Base-by-base conservation (phyloP, 2,113 vertebrate genomes). In the Brachypteracias leptosomus region DNA sequence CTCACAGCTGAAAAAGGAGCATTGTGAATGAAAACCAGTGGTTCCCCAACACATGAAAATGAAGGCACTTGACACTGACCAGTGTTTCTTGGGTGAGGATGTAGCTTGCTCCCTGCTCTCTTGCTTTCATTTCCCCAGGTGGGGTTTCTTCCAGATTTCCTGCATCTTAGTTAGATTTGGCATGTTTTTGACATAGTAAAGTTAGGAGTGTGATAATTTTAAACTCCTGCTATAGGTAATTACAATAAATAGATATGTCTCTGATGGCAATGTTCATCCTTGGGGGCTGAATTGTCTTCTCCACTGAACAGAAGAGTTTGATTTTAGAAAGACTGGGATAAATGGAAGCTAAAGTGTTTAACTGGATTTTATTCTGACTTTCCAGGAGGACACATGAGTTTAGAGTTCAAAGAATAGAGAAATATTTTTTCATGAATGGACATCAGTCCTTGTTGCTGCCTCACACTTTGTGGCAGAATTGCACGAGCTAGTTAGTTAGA, bases 51-150 rank as follows among this genome's bases (percentile, higher is more conserved):
- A 16, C 5, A 2, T 1, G 35, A 54, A 72, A 33, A 31, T 51
- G 51, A 26, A 36, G 7, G 14, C 19, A 10, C 5, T 33, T 44
- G 11, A 21, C 29, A 11, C 2, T 1, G 11, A 24, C 6, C 3
- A 6, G 3, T 28, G 16, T 20, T 42, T 28, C 44, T 21, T n/a
- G 35, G 6, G 15, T 16, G 75, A 61, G 38, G 12, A 11, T 46
- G 55, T 19, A 19, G 5, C 14, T 61, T 74, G 19, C 4, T 82
- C 17, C 3, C 33, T 66, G 33, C 40, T 82, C n/a, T 21, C 46
- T 46, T 70, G 29, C 18, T 47, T 57, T 49, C 19, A 33, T 67
- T 57, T 11, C 10, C 18, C 10, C 16, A 18, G 46, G 36, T 25
- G 31, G 31, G 3, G 12, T 68, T 72, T 85, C 70, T 73, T 57